These are phyloP conservation scores for Penaeus vannamei DNA, from an alignment of 1,140 invertebrate species.

Conservation along the genomic window DNA sequence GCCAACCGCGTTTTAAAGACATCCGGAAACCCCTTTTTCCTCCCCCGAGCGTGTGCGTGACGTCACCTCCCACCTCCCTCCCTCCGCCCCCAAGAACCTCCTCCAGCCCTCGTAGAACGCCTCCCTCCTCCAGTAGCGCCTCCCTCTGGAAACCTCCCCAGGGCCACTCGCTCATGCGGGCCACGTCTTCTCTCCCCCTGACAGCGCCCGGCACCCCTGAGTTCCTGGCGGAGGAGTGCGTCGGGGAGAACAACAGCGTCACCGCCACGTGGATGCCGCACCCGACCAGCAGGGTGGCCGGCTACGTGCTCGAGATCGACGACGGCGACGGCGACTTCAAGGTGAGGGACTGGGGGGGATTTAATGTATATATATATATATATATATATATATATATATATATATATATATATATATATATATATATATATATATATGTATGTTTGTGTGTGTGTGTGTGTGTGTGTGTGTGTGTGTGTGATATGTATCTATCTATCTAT, in stretches of 20 bases:
- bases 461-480: background rate
- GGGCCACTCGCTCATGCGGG: background rate
- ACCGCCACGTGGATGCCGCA: slow-evolving; percentile 96
- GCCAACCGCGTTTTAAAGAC: no score
- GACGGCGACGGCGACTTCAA: slow-evolving; percentile 95
- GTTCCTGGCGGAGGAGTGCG: slow-evolving; percentile 94
- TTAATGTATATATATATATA: background rate
- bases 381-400: background rate
- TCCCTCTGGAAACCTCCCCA: background rate
- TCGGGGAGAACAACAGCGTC: slow-evolving; percentile 97
- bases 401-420: background rate
- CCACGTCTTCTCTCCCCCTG: background rate
- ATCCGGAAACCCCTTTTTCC: no score
- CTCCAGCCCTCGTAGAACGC: no score
- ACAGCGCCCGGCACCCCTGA: slow-evolving; percentile 89
- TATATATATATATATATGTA: background rate
- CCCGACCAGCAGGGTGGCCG: slow-evolving; percentile 89
- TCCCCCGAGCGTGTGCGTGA: no score
- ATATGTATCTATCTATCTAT: background rate
- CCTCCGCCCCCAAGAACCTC: no score
- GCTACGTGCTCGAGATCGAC: slow-evolving; percentile 95
- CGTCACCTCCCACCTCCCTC: no score
- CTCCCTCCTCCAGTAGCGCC: no score
- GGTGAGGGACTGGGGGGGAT: slow-evolving; percentile 77
- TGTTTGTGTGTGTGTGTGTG: background rate